Percentiles rank a stretch among this genome's conserved stretches.
Conservation (phyloP, 1,140 invertebrate genomes). For the Cydia amplana region DNA sequence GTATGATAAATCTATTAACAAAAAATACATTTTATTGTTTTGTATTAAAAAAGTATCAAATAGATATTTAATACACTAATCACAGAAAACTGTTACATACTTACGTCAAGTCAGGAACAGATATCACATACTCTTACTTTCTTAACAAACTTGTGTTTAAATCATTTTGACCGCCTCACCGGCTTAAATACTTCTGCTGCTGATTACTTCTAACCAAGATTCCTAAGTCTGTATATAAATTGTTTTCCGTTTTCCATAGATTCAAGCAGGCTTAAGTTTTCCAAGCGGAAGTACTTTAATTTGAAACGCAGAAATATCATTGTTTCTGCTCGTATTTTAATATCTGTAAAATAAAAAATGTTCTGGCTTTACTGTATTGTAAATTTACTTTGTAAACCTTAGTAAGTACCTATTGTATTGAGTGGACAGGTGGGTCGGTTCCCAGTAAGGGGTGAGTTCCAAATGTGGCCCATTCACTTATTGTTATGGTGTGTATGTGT, state of each 20-base stretch:
- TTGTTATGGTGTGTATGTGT: not conserved
- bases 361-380: not conserved
- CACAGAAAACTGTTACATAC: too few relatives aligned
- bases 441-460: not conserved
- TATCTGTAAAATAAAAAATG: not conserved
- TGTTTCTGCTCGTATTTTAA: not conserved
- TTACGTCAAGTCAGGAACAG: too few relatives aligned
- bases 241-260: not conserved
- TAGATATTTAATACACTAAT: too few relatives aligned
- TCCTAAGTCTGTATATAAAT: not conserved
- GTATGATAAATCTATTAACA: too few relatives aligned
- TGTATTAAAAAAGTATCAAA: too few relatives aligned
- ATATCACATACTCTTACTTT: too few relatives aligned
- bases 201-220: not conserved
- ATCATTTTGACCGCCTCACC: not conserved
- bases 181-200: not conserved
- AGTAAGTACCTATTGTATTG: not conserved
- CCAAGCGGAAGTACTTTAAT: constrained; percentile 8
- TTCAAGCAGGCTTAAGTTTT: not conserved
- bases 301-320: not conserved
- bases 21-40: too few relatives aligned
- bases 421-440: not conserved
- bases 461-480: not conserved
- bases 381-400: constrained; percentile 3
- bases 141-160: too few relatives aligned